phyloP scores from a whole-genome alignment of 2,888 invertebrate species.

The Hetaerina titia region DNA sequence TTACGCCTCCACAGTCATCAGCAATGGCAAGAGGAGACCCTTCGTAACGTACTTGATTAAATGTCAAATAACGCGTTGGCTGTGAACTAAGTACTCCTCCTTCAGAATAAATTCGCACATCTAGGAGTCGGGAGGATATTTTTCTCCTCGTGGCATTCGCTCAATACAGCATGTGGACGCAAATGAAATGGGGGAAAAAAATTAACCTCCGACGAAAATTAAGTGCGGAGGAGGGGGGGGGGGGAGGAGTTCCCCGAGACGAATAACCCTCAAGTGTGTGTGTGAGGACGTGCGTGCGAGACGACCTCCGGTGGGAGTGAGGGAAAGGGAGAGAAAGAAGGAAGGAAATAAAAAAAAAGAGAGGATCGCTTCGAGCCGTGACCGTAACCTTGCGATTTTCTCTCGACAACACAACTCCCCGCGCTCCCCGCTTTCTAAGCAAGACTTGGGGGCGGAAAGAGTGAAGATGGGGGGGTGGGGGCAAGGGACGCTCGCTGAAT shows the following conservation, averaged over 20 bases:
- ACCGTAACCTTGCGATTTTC: slow-evolving; percentile 39
- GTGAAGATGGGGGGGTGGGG: neutral
- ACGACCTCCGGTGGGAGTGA: neutral
- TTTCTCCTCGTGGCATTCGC: too few species aligned
- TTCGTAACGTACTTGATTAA: too few species aligned
- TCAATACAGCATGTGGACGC: too few species aligned
- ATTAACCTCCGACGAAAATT: too few species aligned
- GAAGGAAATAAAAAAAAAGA: neutral
- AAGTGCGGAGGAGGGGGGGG: neutral
- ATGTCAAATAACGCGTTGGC: too few species aligned
- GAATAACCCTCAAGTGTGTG: neutral
- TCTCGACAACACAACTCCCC: slow-evolving; percentile 16
- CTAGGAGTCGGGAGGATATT: too few species aligned
- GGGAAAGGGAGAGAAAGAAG: neutral
- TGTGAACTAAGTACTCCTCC: too few species aligned
- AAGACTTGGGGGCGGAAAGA: neutral
- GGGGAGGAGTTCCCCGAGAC: neutral
- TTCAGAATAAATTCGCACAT: too few species aligned
- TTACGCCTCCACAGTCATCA: too few species aligned
- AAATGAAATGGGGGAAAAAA: too few species aligned
- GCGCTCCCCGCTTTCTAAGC: slow-evolving; percentile 21
- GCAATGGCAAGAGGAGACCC: too few species aligned
- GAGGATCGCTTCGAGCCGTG: neutral
- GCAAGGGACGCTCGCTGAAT: neutral
- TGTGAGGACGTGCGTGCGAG: neutral